Conservation (phyloP, 2,888 invertebrate species). For the Deroplatys truncata region DNA sequence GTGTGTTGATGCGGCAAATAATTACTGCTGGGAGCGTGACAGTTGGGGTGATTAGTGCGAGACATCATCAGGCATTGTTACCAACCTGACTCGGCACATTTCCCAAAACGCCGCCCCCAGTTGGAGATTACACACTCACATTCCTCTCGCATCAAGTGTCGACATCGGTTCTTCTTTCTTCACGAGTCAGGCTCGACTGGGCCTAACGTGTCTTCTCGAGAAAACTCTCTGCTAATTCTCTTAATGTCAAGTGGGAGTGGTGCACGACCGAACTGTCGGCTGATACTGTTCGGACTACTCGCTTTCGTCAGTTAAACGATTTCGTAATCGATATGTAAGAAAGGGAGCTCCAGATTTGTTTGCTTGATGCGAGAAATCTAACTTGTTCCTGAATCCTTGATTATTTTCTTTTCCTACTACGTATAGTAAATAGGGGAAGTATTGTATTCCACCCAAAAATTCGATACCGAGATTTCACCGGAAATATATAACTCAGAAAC, state of each 20-base stretch:
- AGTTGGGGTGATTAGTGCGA: slow-evolving; percentile 21
- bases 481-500: too few relatives aligned
- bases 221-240: neutral
- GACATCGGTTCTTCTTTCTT: neutral
- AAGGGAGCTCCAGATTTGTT: too few relatives aligned
- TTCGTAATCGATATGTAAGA: too few relatives aligned
- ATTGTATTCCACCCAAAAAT: too few relatives aligned
- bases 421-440: too few relatives aligned
- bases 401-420: too few relatives aligned
- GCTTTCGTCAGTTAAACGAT: too few relatives aligned
- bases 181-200: neutral
- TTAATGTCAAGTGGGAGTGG: neutral
- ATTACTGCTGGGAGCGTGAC: slow-evolving; percentile 17
- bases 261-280: neutral
- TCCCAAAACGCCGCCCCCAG: neutral
- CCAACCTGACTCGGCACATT: slow-evolving; percentile 22
- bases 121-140: neutral
- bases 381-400: too few relatives aligned
- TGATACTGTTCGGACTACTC: too few relatives aligned
- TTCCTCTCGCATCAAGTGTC: neutral
- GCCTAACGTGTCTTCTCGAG: neutral
- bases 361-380: too few relatives aligned
- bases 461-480: too few relatives aligned
- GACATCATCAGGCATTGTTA: slow-evolving; percentile 15
- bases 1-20: slow-evolving; percentile 18